Percentiles rank a stretch among this genome's conserved stretches.
Conservation (phyloP, 2,888 invertebrate species). For the Tryphoninae sp. region DNA sequence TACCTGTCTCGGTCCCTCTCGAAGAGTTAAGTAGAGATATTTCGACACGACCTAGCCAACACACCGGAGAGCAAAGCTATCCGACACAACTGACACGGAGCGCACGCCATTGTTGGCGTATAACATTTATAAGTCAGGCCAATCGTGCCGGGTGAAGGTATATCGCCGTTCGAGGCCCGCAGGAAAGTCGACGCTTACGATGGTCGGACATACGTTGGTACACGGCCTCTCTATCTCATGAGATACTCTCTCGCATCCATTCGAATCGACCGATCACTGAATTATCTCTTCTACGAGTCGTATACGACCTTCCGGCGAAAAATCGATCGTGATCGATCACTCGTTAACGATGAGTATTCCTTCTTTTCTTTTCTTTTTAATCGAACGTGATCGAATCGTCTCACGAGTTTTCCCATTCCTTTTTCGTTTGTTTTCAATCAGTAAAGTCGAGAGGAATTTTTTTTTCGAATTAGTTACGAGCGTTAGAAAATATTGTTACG, state of each 20-base stretch:
- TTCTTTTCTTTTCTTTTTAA: background rate
- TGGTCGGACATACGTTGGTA: conserved; percentile 23
- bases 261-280: conserved; percentile 32
- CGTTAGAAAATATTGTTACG: background rate
- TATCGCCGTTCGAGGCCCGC: conserved; percentile 8
- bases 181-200: conserved; percentile 10
- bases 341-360: conserved; percentile 14
- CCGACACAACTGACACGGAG: conserved; percentile 44
- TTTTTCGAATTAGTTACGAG: background rate
- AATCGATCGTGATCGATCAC: conserved; percentile 36
- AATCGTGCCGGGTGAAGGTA: conserved; percentile 55
- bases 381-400: background rate
- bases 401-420: background rate
- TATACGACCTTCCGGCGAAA: conserved; percentile 31
- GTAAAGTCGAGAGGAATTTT: background rate
- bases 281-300: conserved; percentile 30
- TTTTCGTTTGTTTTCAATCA: background rate
- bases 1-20: conserved; percentile 41
- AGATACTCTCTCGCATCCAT: conserved; percentile 34
- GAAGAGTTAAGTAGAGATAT: conserved; percentile 21
- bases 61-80: conserved; percentile 36
- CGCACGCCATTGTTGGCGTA: conserved; percentile 52
- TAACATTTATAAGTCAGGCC: conserved; percentile 60
- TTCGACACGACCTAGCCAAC: conserved; percentile 59
- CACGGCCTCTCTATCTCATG: conserved; percentile 9